phyloP scores from a whole-genome alignment of 2,888 invertebrate species.

The Brachypalpus laphriformis region DNA sequence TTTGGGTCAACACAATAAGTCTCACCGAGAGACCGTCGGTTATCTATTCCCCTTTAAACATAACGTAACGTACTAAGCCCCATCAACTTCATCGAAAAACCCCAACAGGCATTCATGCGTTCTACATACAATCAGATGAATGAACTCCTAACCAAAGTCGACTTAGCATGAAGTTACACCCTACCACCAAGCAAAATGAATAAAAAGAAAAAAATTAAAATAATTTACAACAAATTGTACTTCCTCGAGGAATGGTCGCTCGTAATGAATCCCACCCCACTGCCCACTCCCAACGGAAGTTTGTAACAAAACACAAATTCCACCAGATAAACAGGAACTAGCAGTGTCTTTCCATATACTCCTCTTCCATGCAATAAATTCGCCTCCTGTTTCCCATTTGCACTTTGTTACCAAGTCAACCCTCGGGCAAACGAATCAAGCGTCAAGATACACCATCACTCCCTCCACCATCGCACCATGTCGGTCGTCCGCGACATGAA shows the following conservation, averaged over 20 bases:
- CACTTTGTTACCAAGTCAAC: constrained; percentile 72
- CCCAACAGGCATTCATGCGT: background rate
- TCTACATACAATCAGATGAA: constrained; percentile 46
- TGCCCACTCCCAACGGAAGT: constrained; percentile 21
- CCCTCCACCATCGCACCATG: background rate
- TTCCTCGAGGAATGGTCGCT: background rate
- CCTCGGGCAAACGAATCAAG: constrained; percentile 67
- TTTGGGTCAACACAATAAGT: too few species aligned
- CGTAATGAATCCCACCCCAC: background rate
- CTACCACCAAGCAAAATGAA: background rate
- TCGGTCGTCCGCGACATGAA: constrained; percentile 54
- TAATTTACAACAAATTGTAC: constrained; percentile 53
- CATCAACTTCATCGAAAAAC: background rate
- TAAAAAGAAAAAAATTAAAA: constrained; percentile 22
- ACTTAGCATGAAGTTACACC: constrained; percentile 34
- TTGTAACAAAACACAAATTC: constrained; percentile 56
- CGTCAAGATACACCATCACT: constrained; percentile 54
- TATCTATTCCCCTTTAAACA: too few species aligned
- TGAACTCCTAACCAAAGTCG: constrained; percentile 42
- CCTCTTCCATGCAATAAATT: constrained; percentile 48
- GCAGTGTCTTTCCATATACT: background rate
- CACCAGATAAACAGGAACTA: constrained; percentile 56
- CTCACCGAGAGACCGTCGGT: too few species aligned
- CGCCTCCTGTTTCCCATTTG: constrained; percentile 63
- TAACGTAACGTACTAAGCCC: too few species aligned